Percentiles rank a stretch among this genome's conserved stretches.
Conservation (phyloP, 2,888 invertebrate species). For the Hylaea fasciaria region DNA sequence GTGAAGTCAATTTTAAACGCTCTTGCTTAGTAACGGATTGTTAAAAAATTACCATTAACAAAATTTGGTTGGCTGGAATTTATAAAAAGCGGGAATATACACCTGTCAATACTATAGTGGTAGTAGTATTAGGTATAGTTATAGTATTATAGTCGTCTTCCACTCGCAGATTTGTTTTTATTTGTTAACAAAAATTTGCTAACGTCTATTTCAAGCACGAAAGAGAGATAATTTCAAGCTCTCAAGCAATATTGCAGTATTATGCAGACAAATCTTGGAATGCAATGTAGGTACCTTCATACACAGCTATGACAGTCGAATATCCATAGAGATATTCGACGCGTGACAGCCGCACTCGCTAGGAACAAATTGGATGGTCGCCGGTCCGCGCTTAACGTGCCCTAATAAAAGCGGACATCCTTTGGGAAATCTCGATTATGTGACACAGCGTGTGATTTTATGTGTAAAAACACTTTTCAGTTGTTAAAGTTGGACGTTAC, state of each 20-base stretch:
- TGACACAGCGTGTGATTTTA: constrained; percentile 55
- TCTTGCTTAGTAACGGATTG: not conserved
- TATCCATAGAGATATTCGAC: constrained; percentile 29
- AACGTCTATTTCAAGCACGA: no score
- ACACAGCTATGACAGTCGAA: constrained; percentile 6
- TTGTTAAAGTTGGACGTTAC: constrained; percentile 14
- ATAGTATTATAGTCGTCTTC: no score
- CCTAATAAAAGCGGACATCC: constrained; percentile 64
- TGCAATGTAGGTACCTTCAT: constrained; percentile 28
- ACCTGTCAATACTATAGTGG: no score
- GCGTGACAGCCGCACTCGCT: constrained; percentile 29
- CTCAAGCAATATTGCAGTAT: not conserved
- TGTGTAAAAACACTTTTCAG: constrained; percentile 41
- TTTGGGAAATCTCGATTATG: constrained; percentile 64
- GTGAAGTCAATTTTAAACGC: constrained; percentile 8
- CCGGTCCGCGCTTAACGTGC: constrained; percentile 30
- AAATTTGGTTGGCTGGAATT: no score
- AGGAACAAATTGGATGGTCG: constrained; percentile 37
- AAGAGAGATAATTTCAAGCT: no score
- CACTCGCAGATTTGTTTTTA: no score
- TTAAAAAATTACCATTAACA: no score
- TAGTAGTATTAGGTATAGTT: no score
- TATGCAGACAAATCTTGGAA: constrained; percentile 20
- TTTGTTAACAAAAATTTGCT: no score
- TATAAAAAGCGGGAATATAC: no score